phyloP scores from a whole-genome alignment of 2,797 vertebrate species.

The Labroides dimidiatus region DNA sequence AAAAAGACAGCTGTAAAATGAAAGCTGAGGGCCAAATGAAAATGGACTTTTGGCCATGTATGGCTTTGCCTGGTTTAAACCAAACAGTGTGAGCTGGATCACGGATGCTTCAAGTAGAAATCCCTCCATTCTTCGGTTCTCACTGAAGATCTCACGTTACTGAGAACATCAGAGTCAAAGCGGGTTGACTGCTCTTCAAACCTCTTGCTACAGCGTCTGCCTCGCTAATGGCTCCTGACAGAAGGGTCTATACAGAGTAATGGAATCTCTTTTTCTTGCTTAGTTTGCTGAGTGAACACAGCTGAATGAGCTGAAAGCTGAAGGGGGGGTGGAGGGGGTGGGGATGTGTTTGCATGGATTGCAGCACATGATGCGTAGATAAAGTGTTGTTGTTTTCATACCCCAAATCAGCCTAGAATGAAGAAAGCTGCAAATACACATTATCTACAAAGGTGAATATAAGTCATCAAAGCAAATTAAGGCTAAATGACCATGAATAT shows the following conservation, averaged over 20 bases:
- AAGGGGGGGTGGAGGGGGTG: not conserved
- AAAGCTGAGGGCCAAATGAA: too few relatives aligned
- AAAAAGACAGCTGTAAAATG: too few relatives aligned
- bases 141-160: not conserved
- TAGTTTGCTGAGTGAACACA: slow-evolving; percentile 36
- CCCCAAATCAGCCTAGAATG: slow-evolving; percentile 5
- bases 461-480: not conserved
- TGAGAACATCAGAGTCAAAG: slow-evolving; percentile 8
- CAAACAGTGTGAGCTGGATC: not conserved
- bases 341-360: slow-evolving; percentile 15
- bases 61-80: not conserved
- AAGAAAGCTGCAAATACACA: not conserved
- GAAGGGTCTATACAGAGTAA: slow-evolving; percentile 37
- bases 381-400: slow-evolving; percentile 13
- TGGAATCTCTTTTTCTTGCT: slow-evolving; percentile 36
- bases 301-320: slow-evolving; percentile 29
- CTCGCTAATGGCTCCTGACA: slow-evolving; percentile 41
- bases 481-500: not conserved
- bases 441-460: too few relatives aligned
- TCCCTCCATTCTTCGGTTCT: not conserved
- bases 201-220: slow-evolving; percentile 14
- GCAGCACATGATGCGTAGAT: slow-evolving; percentile 26
- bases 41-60: too few relatives aligned
- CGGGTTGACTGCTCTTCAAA: slow-evolving; percentile 31
- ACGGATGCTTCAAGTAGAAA: not conserved